phyloP scores from a whole-genome alignment of 2,888 invertebrate species.

The Chymomyza amoena region DNA sequence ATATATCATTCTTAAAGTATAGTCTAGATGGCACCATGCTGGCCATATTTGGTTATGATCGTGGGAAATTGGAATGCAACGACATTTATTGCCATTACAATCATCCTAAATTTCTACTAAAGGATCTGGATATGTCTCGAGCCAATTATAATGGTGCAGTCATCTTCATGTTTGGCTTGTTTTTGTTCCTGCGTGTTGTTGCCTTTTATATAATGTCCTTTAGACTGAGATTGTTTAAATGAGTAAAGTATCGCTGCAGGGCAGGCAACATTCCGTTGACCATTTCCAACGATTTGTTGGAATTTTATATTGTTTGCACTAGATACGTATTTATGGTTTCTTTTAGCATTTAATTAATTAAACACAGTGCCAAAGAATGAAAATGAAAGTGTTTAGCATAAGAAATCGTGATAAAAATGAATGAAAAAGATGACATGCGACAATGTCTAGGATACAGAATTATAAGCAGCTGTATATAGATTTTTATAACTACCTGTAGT shows the following conservation, averaged over 20 bases:
- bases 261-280: constrained; percentile 52
- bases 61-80: constrained; percentile 87
- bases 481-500: neutral
- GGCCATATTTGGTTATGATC: constrained; percentile 89
- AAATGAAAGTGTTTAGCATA: constrained; percentile 58
- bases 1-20: constrained; percentile 92
- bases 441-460: neutral
- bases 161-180: constrained; percentile 83
- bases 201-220: constrained; percentile 85
- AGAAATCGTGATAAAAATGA: constrained; percentile 64
- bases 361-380: constrained; percentile 68
- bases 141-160: constrained; percentile 85
- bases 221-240: constrained; percentile 81
- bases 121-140: constrained; percentile 84
- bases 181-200: constrained; percentile 82
- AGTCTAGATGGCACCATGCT: constrained; percentile 90
- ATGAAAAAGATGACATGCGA: neutral
- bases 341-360: constrained; percentile 60
- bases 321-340: constrained; percentile 49
- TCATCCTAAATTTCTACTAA: constrained; percentile 86
- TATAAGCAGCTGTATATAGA: neutral
- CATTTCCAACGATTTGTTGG: constrained; percentile 17
- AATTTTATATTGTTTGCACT: constrained; percentile 2
- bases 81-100: constrained; percentile 87
- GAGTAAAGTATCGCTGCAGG: constrained; percentile 33